A percentile compares a stretch with the other conserved stretches of the same genome.
These are phyloP conservation scores for Pteropus rufus DNA, from an alignment of 2,797 vertebrate species.

Conservation along the genomic window DNA sequence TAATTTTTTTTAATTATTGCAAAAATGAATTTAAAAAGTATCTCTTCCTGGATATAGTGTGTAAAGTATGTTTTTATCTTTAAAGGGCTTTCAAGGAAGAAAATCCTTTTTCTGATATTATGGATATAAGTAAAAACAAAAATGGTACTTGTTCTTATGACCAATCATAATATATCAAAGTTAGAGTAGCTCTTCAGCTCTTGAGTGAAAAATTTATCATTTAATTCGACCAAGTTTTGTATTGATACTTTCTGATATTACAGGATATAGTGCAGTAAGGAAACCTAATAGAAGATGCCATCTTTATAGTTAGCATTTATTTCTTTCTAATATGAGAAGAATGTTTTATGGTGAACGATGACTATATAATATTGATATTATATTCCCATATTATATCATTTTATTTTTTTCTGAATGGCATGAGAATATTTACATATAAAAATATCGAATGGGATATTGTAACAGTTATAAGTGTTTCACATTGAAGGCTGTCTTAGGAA, in stretches of 20 bases:
- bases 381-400: not conserved
- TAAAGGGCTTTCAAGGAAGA: not conserved
- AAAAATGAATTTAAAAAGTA: no score
- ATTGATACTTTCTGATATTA: not conserved
- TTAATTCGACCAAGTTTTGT: conserved; percentile 3
- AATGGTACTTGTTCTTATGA: not conserved
- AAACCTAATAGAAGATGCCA: conserved; percentile 3
- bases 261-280: not conserved
- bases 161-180: not conserved
- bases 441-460: not conserved
- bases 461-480: not conserved
- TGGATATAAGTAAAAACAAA: not conserved
- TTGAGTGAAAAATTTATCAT: not conserved
- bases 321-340: conserved; percentile 15
- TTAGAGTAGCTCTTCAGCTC: not conserved
- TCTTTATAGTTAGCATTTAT: not conserved
- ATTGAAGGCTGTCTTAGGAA: not conserved
- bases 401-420: not conserved
- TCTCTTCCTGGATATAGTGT: not conserved
- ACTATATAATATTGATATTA: not conserved
- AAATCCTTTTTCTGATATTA: not conserved
- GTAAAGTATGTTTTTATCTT: not conserved
- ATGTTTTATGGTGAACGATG: not conserved
- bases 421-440: not conserved
- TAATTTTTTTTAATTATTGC: no score